Evolutionary conservation across 2,797 vertebrate genomes (phyloP).

Genomic region (Phoeniculus purpureus): DNA sequence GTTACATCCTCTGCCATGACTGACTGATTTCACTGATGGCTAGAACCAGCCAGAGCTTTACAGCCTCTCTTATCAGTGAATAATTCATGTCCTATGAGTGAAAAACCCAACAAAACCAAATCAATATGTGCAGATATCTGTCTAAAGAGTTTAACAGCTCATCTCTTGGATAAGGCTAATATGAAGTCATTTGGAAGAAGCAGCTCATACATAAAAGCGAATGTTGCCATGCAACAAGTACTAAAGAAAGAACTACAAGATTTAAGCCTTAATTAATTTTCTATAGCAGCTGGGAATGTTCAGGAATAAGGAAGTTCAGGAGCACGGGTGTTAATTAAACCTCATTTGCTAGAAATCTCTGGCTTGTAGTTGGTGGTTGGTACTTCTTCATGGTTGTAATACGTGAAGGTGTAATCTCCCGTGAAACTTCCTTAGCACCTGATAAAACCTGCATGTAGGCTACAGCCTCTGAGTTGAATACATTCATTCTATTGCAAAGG

Average conservation of each 20-base stretch:
- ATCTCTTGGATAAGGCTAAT: slow-evolving; percentile 29
- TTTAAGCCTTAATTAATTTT: slow-evolving; percentile 54
- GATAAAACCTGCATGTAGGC: neutral
- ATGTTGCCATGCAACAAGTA: slow-evolving; percentile 69
- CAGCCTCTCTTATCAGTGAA: neutral
- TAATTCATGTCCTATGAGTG: neutral
- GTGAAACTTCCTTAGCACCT: neutral
- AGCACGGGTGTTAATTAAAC: slow-evolving; percentile 28
- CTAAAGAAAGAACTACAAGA: slow-evolving; percentile 62
- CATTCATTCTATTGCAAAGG: neutral
- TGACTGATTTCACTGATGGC: neutral
- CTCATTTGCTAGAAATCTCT: slow-evolving; percentile 21
- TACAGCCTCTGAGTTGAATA: neutral
- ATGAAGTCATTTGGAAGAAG: slow-evolving; percentile 46
- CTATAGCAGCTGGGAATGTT: slow-evolving; percentile 31
- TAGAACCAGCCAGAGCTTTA: neutral
- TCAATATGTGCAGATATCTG: slow-evolving; percentile 18
- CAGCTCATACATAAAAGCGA: slow-evolving; percentile 59
- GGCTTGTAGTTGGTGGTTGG: neutral
- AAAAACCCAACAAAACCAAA: neutral
- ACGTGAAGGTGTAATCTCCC: neutral
- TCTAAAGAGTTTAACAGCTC: slow-evolving; percentile 24
- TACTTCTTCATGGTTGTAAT: neutral
- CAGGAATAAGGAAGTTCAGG: slow-evolving; percentile 35
- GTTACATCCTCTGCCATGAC: neutral